These are phyloP conservation scores for Conops quadrifasciatus DNA, from an alignment of 2,888 invertebrate genomes.

Conservation along the genomic window DNA sequence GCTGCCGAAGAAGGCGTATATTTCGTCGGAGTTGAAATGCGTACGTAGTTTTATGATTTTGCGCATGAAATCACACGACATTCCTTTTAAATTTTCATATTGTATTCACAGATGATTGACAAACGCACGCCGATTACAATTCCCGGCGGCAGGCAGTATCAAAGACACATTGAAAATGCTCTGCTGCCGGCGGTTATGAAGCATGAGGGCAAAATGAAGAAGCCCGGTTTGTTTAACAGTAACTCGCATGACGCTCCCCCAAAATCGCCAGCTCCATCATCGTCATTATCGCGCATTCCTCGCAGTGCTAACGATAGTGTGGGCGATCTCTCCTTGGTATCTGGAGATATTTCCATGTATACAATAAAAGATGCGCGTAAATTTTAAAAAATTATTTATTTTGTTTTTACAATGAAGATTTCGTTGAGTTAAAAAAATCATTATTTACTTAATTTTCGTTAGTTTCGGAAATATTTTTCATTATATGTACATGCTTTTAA, in stretches of 20 bases:
- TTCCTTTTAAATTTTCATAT: conserved; percentile 1
- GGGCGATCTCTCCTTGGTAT: conserved; percentile 62
- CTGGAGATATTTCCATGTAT: conserved; percentile 64
- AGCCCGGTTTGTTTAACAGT: conserved; percentile 36
- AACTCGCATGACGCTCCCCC: background rate
- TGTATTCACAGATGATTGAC: conserved; percentile 59
- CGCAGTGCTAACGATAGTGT: conserved; percentile 55
- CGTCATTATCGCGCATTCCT: conserved; percentile 36
- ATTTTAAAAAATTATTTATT: conserved; percentile 48
- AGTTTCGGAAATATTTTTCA: no score
- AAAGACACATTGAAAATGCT: conserved; percentile 57
- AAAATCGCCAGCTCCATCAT: conserved; percentile 24
- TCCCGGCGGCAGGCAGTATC: conserved; percentile 61
- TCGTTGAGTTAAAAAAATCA: no score
- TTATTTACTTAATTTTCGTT: no score
- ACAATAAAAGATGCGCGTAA: conserved; percentile 65
- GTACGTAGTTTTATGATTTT: conserved; percentile 48
- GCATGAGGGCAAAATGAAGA: conserved; percentile 62
- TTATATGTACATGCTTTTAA: no score
- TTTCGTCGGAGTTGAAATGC: conserved; percentile 58
- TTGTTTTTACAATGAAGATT: no score
- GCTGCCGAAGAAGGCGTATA: conserved; percentile 62
- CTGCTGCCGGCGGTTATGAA: conserved; percentile 59
- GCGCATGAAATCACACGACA: background rate
- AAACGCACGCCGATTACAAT: conserved; percentile 59